phyloP scores from a whole-genome alignment of 2,888 invertebrate species.

The Drosophila conformis region DNA sequence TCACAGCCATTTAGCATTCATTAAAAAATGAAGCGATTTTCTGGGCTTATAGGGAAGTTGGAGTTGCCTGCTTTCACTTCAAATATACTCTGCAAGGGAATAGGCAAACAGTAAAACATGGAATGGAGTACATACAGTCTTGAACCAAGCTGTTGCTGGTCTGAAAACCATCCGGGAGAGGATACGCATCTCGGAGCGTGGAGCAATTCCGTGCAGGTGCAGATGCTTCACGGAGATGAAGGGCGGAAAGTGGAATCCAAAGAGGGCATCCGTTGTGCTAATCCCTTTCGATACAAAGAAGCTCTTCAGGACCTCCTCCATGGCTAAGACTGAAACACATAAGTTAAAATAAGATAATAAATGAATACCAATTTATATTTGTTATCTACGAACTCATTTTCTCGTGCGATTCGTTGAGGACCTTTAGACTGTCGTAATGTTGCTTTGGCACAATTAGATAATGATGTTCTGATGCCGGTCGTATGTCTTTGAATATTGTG shows the following conservation, averaged over 20 bases:
- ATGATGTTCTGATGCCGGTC: constrained; percentile 92
- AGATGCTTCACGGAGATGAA: constrained; percentile 92
- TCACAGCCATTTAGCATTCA: not conserved
- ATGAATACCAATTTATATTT: not conserved
- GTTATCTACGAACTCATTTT: constrained; percentile 87
- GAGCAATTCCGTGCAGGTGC: constrained; percentile 94
- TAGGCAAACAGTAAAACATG: not conserved
- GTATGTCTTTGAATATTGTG: constrained; percentile 92
- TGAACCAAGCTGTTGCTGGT: constrained; percentile 93
- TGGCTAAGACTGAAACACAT: constrained; percentile 87
- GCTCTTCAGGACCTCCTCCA: constrained; percentile 86
- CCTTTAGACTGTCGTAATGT: constrained; percentile 91
- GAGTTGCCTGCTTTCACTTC: not conserved
- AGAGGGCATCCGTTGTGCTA: constrained; percentile 85
- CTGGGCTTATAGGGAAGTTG: not conserved
- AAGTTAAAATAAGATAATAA: not conserved
- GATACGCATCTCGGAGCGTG: constrained; percentile 90
- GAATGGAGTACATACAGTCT: constrained; percentile 87
- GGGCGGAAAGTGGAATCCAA: constrained; percentile 97
- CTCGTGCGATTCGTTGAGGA: constrained; percentile 88
- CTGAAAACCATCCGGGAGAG: constrained; percentile 88
- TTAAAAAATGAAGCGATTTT: not conserved
- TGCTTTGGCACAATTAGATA: constrained; percentile 91
- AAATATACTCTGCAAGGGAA: not conserved
- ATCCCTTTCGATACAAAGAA: constrained; percentile 86